phyloP scores from a whole-genome alignment of 2,113 vertebrate species.

The Eublepharis macularius region DNA sequence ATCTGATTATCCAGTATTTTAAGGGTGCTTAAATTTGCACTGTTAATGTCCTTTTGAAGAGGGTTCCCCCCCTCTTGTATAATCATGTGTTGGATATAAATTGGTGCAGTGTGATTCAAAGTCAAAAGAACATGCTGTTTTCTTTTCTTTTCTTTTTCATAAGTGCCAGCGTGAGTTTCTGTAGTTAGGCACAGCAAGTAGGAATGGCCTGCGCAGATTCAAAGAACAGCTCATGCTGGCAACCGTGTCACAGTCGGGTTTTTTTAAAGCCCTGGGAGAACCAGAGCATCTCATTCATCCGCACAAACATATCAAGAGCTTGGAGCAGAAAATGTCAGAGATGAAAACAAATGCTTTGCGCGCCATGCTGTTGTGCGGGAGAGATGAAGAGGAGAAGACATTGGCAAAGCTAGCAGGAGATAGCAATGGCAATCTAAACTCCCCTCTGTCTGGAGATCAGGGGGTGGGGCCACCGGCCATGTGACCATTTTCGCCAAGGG shows the following conservation, averaged over 20 bases:
- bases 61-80: background rate
- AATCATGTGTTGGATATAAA: conserved; percentile 14
- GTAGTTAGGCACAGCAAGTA: conserved; percentile 12
- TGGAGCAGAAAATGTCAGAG: conserved; percentile 5
- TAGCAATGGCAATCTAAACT: too few species aligned
- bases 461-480: too few species aligned
- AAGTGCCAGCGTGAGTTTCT: conserved; percentile 5
- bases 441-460: too few species aligned
- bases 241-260: conserved; percentile 2
- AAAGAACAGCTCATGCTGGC: conserved; percentile 15
- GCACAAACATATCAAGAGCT: background rate
- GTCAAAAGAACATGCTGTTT: conserved; percentile 19
- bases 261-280: conserved; percentile 18
- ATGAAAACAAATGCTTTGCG: background rate
- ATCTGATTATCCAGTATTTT: background rate
- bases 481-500: too few species aligned
- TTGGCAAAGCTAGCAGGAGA: background rate
- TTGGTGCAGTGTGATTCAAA: conserved; percentile 3
- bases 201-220: conserved; percentile 6
- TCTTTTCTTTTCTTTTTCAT: background rate
- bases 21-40: conserved; percentile 1
- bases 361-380: background rate
- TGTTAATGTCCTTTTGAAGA: conserved; percentile 1
- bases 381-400: background rate
- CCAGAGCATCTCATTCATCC: conserved; percentile 9